Conservation (phyloP, 2,797 vertebrate genomes). For the Holocentrus rufus region DNA sequence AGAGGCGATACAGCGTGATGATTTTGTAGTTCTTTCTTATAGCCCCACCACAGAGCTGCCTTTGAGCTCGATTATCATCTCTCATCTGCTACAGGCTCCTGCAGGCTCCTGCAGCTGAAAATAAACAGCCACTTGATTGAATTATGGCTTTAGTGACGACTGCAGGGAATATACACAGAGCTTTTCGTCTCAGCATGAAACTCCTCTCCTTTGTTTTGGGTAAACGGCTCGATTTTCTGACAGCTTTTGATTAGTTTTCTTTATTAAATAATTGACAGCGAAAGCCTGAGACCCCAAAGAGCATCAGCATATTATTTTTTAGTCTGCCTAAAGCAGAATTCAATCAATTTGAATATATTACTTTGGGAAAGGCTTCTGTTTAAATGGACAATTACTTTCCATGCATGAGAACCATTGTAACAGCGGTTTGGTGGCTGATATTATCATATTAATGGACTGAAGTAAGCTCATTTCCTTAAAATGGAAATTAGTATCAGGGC, state of each 20-base stretch:
- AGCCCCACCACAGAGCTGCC: not conserved
- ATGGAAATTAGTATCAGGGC: constrained; percentile 43
- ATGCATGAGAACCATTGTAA: constrained; percentile 47
- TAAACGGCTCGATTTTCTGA: constrained; percentile 59
- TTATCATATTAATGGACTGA: constrained; percentile 66
- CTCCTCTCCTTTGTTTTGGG: constrained; percentile 54
- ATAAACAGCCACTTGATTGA: constrained; percentile 54
- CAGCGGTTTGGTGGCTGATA: constrained; percentile 46
- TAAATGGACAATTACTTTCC: constrained; percentile 60
- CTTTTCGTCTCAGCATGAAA: constrained; percentile 48
- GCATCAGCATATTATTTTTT: constrained; percentile 53
- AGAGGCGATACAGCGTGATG: not conserved
- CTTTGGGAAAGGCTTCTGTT: constrained; percentile 48
- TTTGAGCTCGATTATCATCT: constrained; percentile 27
- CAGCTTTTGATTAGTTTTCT: constrained; percentile 65
- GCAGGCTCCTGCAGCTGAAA: constrained; percentile 38
- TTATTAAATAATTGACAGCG: constrained; percentile 66
- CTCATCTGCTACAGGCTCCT: constrained; percentile 6
- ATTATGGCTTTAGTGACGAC: constrained; percentile 53
- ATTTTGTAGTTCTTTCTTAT: constrained; percentile 13
- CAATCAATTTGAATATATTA: constrained; percentile 67
- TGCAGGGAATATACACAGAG: constrained; percentile 42
- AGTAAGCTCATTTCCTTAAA: constrained; percentile 50
- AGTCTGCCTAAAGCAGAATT: constrained; percentile 49
- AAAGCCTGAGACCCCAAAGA: constrained; percentile 42